Conservation (phyloP, 53 echinoderm and acorn worm genomes). For the Echinometra lucunter region DNA sequence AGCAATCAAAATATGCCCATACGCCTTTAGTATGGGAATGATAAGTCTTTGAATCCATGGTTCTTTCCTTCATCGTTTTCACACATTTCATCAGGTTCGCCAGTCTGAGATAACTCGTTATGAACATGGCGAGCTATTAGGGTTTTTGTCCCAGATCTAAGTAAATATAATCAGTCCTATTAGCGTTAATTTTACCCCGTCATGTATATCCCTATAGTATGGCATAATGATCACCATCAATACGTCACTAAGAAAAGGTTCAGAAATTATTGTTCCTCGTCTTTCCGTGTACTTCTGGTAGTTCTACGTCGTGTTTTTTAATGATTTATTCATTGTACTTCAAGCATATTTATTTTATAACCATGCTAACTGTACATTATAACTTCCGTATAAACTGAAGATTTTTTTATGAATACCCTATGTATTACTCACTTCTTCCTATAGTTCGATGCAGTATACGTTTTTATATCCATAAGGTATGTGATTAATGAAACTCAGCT, state of each 20-base stretch:
- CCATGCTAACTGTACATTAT: too few species aligned
- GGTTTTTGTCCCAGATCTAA: background rate
- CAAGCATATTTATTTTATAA: too few species aligned
- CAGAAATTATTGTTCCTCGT: background rate
- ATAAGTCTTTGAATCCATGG: background rate
- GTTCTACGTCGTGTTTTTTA: too few species aligned
- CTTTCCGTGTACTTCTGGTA: too few species aligned
- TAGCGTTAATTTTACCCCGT: background rate
- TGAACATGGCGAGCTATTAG: background rate
- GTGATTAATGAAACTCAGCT: too few species aligned
- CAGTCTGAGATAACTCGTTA: background rate
- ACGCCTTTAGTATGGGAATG: too few species aligned
- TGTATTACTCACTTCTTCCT: too few species aligned
- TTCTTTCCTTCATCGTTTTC: background rate
- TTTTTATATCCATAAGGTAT: too few species aligned
- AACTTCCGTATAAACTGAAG: too few species aligned
- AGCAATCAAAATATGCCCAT: background rate
- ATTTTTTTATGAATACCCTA: too few species aligned
- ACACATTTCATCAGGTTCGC: background rate
- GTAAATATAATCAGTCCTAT: background rate
- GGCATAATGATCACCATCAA: background rate
- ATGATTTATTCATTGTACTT: too few species aligned
- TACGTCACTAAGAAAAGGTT: background rate
- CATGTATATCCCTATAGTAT: background rate
- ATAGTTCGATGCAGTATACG: too few species aligned